phyloP scores from a whole-genome alignment of 2,797 vertebrate genomes.

The Parotocinclus haroldoi region DNA sequence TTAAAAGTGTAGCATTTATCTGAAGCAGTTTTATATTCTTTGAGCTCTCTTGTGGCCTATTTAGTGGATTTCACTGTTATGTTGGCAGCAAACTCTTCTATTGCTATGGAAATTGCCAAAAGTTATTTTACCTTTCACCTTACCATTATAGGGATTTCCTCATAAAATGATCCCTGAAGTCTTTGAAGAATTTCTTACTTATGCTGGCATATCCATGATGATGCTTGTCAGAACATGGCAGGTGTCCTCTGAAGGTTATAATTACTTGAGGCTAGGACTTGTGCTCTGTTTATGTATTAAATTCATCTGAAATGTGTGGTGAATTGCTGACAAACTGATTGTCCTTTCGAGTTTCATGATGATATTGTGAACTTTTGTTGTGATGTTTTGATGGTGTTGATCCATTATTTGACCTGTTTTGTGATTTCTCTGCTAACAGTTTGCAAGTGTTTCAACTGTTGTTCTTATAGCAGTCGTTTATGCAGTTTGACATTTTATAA shows the following conservation, averaged over 20 bases:
- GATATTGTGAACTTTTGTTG: conserved; percentile 36
- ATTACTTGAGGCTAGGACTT: conserved; percentile 29
- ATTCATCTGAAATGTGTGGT: conserved; percentile 41
- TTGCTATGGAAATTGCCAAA: conserved; percentile 10
- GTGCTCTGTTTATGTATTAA: conserved; percentile 28
- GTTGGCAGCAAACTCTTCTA: conserved; percentile 9
- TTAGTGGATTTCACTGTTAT: conserved; percentile 17
- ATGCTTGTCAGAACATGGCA: conserved; percentile 2
- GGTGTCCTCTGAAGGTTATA: conserved; percentile 27
- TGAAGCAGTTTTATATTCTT: neutral
- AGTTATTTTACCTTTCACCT: conserved; percentile 19
- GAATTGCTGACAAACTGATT: conserved; percentile 36
- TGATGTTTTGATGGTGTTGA: conserved; percentile 35
- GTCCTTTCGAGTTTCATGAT: conserved; percentile 36
- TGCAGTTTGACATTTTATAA: conserved; percentile 32
- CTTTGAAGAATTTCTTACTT: conserved; percentile 5
- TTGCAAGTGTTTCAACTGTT: conserved; percentile 32
- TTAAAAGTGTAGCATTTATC: conserved; percentile 37
- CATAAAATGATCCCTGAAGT: conserved; percentile 7
- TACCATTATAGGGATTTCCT: neutral
- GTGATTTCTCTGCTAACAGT: conserved; percentile 32
- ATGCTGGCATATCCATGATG: neutral
- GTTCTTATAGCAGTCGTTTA: conserved; percentile 36
- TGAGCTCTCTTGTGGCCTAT: conserved; percentile 12
- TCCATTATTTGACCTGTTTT: conserved; percentile 33